Conservation (phyloP, 2,797 vertebrate genomes). For the Sebastes miniatus region DNA sequence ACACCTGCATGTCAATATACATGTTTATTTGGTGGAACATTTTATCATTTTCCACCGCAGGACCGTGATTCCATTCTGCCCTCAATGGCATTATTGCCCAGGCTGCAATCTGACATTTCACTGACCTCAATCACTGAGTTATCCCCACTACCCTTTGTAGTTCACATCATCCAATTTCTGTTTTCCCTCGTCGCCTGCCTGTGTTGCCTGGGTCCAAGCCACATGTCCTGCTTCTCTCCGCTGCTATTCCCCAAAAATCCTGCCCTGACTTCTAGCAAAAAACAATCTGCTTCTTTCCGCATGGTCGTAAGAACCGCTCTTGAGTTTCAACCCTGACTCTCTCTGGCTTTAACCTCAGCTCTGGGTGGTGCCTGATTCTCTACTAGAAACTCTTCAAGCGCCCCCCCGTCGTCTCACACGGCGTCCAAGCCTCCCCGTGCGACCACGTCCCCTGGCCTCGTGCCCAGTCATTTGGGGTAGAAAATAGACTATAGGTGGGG, state of each 20-base stretch:
- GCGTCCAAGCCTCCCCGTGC: not conserved
- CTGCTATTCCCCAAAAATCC: conserved; percentile 32
- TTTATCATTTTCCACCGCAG: not conserved
- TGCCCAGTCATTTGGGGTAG: not conserved
- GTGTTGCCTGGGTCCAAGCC: conserved; percentile 8
- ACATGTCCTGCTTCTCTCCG: not conserved
- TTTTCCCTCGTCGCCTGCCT: not conserved
- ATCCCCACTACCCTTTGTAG: conserved; percentile 28
- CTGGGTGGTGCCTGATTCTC: not conserved
- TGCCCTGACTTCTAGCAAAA: conserved; percentile 8
- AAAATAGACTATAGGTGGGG: conserved; percentile 1
- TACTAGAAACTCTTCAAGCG: not conserved
- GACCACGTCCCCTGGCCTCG: not conserved
- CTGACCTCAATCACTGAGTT: conserved; percentile 48
- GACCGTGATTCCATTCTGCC: not conserved
- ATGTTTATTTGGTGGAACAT: not conserved
- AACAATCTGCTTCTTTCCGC: conserved; percentile 40
- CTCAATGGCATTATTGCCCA: conserved; percentile 4
- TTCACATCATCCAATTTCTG: conserved; percentile 32
- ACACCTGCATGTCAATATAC: not conserved
- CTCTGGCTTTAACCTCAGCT: conserved; percentile 10
- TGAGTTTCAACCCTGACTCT: conserved; percentile 10
- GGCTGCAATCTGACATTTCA: conserved; percentile 51
- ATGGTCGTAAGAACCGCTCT: conserved; percentile 22
- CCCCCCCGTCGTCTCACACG: not conserved